Evolutionary conservation across 2,797 vertebrate genomes (phyloP).

Genomic region (Gila robusta): DNA sequence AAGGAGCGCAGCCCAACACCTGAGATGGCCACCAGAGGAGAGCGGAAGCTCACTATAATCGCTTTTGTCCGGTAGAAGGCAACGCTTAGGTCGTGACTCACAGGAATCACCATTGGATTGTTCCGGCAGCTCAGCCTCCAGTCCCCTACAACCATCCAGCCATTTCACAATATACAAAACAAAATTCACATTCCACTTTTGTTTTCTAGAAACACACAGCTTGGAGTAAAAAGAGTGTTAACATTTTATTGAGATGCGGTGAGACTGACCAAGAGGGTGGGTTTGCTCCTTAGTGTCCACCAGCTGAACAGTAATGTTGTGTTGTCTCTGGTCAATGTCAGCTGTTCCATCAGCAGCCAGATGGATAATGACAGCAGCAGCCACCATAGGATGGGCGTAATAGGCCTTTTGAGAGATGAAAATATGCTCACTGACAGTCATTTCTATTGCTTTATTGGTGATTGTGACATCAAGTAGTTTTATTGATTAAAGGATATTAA

Average conservation of each 20-base stretch:
- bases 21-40: conserved; percentile 92
- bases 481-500: neutral
- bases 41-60: conserved; percentile 92
- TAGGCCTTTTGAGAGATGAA: conserved; percentile 73
- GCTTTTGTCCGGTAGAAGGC: conserved; percentile 97
- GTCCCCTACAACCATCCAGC: conserved; percentile 80
- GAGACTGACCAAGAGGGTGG: conserved; percentile 81
- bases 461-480: neutral
- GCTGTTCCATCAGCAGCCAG: conserved; percentile 87
- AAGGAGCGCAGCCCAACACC: conserved; percentile 97
- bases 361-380: conserved; percentile 85
- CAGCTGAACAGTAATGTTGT: conserved; percentile 83
- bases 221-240: neutral
- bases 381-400: conserved; percentile 87
- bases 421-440: neutral
- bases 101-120: conserved; percentile 97
- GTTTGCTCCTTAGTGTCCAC: conserved; percentile 85
- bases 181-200: neutral
- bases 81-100: conserved; percentile 96
- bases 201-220: neutral
- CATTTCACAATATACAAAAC: neutral
- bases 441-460: neutral
- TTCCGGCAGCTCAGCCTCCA: conserved; percentile 96
- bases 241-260: neutral
- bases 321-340: conserved; percentile 85